A percentile compares a stretch with the other conserved stretches of the same genome.
These are phyloP conservation scores for Alethe diademata DNA, from an alignment of 2,113 vertebrate species.

Conservation along the genomic window DNA sequence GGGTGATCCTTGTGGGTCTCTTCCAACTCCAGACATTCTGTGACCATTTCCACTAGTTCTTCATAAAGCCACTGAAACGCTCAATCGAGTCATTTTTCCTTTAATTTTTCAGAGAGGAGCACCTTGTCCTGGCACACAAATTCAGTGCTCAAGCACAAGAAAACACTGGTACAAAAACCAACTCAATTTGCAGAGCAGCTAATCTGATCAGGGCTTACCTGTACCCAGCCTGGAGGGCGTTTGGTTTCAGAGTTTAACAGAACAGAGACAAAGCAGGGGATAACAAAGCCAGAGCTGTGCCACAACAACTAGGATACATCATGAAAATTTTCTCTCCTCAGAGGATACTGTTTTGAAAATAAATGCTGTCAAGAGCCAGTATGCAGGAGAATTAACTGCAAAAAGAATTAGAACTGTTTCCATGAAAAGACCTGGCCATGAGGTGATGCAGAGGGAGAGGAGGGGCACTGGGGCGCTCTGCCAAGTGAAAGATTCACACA, in stretches of 20 bases:
- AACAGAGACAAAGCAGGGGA: background rate
- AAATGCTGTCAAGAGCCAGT: background rate
- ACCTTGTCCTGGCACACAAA: background rate
- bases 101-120: background rate
- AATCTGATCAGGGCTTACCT: conserved; percentile 45
- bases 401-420: background rate
- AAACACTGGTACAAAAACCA: background rate
- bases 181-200: background rate
- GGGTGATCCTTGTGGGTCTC: background rate
- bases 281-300: background rate
- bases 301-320: background rate
- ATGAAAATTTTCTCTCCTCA: background rate
- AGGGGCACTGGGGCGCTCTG: background rate
- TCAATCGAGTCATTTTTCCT: background rate
- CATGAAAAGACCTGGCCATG: accelerated
- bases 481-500: background rate
- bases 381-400: background rate
- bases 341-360: background rate
- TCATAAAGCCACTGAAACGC: background rate
- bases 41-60: background rate
- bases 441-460: background rate
- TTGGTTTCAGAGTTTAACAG: conserved; percentile 5
- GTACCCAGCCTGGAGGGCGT: background rate
- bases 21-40: background rate
- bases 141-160: background rate